phyloP scores from a whole-genome alignment of 2,797 vertebrate genomes.

The Muraenolepis orangiensis region DNA sequence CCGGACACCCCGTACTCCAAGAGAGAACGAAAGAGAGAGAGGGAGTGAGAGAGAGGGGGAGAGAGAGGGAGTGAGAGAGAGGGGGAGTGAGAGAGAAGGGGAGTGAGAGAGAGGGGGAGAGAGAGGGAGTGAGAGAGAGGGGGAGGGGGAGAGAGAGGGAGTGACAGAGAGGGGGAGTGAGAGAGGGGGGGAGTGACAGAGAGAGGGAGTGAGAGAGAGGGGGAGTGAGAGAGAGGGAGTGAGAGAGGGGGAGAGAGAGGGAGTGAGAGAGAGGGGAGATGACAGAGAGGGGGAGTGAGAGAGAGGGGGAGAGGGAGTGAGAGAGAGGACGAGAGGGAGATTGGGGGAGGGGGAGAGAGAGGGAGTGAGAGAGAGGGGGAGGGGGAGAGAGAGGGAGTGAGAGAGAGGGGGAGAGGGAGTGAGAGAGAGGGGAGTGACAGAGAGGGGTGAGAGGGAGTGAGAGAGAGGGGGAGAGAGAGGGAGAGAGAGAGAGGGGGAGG shows the following conservation, averaged over 20 bases:
- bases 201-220: conserved; percentile 19
- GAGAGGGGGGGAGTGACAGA: no score
- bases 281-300: conserved; percentile 15
- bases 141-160: neutral
- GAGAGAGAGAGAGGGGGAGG: neutral
- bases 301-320: conserved; percentile 9
- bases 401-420: conserved; percentile 18
- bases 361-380: conserved; percentile 19
- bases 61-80: conserved; percentile 20
- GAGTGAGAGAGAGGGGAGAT: neutral
- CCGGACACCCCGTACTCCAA: neutral
- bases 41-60: no score
- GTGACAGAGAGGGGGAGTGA: conserved; percentile 21
- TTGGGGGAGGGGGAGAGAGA: neutral
- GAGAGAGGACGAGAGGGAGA: no score
- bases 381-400: neutral
- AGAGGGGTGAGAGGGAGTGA: no score
- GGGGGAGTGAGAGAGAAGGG: no score
- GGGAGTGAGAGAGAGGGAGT: conserved; percentile 1
- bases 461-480: conserved; percentile 21
- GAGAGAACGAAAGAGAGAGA: no score
- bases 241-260: conserved; percentile 17
- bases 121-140: conserved; percentile 15
- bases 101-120: conserved; percentile 13
- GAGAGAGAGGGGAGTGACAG: conserved; percentile 14